These are phyloP conservation scores for Alligator sinensis DNA, from an alignment of 2,113 vertebrate species.

Conservation along the genomic window DNA sequence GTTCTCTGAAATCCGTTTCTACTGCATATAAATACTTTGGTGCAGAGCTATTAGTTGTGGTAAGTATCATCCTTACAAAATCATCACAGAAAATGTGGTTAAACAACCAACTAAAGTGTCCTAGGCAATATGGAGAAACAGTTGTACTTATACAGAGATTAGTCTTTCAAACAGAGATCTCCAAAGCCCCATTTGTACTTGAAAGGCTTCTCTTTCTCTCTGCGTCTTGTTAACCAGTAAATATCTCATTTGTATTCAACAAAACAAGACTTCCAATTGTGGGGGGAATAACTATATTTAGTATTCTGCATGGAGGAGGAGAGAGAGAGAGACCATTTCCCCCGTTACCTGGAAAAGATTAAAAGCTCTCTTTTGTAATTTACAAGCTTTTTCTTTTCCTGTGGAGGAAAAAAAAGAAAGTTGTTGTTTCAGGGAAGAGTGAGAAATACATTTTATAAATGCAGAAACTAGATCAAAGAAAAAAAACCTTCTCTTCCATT, in stretches of 20 bases:
- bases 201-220: constrained; percentile 41
- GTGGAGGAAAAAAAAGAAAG: constrained; percentile 43
- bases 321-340: constrained; percentile 42
- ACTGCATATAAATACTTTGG: constrained; percentile 42
- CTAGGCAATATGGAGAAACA: constrained; percentile 73
- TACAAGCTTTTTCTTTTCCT: constrained; percentile 25
- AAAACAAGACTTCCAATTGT: constrained; percentile 66
- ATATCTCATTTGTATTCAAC: constrained; percentile 73
- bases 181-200: constrained; percentile 70
- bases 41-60: constrained; percentile 56
- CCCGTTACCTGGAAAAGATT: constrained; percentile 57
- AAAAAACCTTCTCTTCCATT: neutral
- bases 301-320: neutral
- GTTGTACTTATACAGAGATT: constrained; percentile 72
- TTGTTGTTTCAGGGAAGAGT: constrained; percentile 52
- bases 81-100: constrained; percentile 55
- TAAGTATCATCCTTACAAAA: constrained; percentile 59
- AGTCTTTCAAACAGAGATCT: constrained; percentile 70
- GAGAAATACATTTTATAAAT: constrained; percentile 61
- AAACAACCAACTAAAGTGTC: constrained; percentile 65
- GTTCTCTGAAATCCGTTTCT: constrained; percentile 42
- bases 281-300: constrained; percentile 39
- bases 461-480: constrained; percentile 62
- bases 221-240: constrained; percentile 69
- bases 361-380: constrained; percentile 54